A percentile compares a stretch with the other conserved stretches of the same genome.
Conservation (phyloP, 2,113 vertebrate genomes). For the Crotalus helleri region DNA sequence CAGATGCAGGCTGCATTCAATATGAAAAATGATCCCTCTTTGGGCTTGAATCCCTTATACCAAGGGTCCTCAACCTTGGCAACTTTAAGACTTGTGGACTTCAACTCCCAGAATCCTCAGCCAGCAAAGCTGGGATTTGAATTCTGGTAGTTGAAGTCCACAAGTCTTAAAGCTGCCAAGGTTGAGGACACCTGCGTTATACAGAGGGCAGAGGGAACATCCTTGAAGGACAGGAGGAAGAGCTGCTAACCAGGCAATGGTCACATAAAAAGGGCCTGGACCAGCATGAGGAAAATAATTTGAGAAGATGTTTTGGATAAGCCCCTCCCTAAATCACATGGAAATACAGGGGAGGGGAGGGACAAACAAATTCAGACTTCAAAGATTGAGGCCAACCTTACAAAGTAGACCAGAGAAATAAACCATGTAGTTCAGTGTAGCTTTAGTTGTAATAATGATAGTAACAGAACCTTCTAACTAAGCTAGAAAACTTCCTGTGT, state of each 20-base stretch:
- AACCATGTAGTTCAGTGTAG: not conserved
- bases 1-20: not conserved
- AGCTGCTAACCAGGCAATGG: not conserved
- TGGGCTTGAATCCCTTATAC: not conserved
- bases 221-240: not conserved
- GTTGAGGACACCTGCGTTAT: not conserved
- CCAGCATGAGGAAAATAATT: not conserved
- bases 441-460: not conserved
- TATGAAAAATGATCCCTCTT: not conserved
- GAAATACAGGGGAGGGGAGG: not conserved
- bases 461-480: not conserved
- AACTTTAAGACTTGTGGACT: no score
- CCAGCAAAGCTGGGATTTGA: no score
- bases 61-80: no score
- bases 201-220: not conserved
- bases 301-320: not conserved
- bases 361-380: not conserved
- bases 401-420: not conserved
- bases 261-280: not conserved
- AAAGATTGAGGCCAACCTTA: not conserved
- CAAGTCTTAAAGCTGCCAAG: no score
- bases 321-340: not conserved
- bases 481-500: not conserved
- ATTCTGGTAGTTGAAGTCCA: no score
- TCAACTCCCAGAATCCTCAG: no score